Percentiles rank a stretch among this genome's conserved stretches.
These are phyloP conservation scores for Rhopalosiphum nymphaeae DNA, from an alignment of 2,888 invertebrate genomes.

Conservation along the genomic window DNA sequence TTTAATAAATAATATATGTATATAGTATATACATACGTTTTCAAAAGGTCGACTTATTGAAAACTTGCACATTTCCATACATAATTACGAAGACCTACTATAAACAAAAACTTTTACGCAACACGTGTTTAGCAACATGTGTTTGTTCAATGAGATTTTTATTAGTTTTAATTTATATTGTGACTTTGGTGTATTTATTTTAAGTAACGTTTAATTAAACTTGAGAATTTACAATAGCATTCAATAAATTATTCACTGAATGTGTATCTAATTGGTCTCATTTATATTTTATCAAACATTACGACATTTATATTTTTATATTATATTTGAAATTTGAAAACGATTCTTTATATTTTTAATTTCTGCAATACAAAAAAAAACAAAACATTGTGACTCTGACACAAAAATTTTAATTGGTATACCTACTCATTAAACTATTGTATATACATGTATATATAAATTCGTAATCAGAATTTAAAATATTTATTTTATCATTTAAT, in stretches of 20 bases:
- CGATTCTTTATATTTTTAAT: neutral
- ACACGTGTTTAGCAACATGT: slow-evolving; percentile 53
- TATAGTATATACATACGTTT: neutral
- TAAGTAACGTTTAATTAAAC: slow-evolving; percentile 30
- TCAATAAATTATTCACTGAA: neutral
- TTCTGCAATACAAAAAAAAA: neutral
- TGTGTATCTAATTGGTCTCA: neutral
- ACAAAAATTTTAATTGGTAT: neutral
- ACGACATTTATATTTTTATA: neutral
- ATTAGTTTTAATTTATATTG: slow-evolving; percentile 3
- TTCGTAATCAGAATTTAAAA: neutral
- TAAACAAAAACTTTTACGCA: slow-evolving; percentile 44
- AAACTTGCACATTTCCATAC: slow-evolving; percentile 2
- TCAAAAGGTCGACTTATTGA: neutral
- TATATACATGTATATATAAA: neutral
- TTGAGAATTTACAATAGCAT: neutral
- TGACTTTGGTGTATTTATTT: slow-evolving; percentile 1
- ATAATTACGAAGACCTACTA: neutral
- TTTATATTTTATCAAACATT: neutral
- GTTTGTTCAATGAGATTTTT: slow-evolving; percentile 2
- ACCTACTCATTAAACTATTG: neutral
- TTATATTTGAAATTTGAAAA: neutral
- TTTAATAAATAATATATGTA: neutral
- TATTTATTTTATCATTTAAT: neutral
- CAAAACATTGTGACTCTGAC: neutral